Percentiles rank a stretch among this genome's conserved stretches.
phyloP scores from a whole-genome alignment of 2,797 vertebrate genomes.

The Lophura swinhoii region DNA sequence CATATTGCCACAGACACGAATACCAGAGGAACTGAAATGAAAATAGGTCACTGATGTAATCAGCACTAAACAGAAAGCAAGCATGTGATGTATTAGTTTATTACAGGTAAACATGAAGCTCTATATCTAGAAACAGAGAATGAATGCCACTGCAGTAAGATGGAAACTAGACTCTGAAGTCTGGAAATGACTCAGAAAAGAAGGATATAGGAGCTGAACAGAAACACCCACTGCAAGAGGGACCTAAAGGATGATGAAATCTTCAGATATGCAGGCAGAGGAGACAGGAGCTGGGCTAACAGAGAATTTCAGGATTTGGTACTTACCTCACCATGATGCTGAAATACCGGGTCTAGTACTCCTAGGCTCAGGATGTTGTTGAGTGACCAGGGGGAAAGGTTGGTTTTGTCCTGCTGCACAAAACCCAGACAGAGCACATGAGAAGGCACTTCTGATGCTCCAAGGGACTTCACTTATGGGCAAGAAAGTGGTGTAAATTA shows the following conservation, averaged over 20 bases:
- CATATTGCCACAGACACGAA: not conserved
- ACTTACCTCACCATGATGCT: not conserved
- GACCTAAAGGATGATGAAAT: not conserved
- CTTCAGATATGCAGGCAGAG: not conserved
- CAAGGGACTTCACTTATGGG: not conserved
- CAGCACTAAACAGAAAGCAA: conserved; percentile 1
- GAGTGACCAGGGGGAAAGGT: not conserved
- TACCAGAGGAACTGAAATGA: not conserved
- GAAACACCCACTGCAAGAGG: not conserved
- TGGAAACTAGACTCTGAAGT: not conserved
- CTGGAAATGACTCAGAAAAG: not conserved
- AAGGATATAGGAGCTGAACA: not conserved
- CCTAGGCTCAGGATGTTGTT: not conserved
- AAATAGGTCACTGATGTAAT: conserved; percentile 1
- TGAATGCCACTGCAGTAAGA: not conserved
- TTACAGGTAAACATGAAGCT: not conserved
- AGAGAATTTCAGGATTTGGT: not conserved
- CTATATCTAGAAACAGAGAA: not conserved
- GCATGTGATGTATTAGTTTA: not conserved
- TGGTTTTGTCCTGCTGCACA: not conserved
- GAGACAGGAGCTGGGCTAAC: not conserved
- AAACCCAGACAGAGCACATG: not conserved
- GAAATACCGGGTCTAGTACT: not conserved
- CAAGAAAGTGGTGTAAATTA: not conserved
- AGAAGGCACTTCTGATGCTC: not conserved